Conservation (phyloP, 2,113 vertebrate genomes). For the Leptodactylus fuscus region DNA sequence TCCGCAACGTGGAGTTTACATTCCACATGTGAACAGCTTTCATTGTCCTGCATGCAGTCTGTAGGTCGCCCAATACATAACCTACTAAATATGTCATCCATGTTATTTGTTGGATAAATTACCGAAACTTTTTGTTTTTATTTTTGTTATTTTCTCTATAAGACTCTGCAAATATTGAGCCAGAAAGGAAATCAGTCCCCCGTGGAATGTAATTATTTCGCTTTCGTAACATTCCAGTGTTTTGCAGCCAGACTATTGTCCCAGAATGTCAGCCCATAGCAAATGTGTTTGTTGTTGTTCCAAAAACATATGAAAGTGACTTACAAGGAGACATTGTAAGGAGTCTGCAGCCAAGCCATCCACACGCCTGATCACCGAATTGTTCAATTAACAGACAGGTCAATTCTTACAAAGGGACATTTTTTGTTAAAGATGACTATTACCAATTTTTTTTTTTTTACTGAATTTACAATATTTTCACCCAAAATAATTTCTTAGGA, state of each 20-base stretch:
- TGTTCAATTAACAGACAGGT: not conserved
- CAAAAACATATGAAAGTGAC: slow-evolving; percentile 24
- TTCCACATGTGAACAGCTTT: not conserved
- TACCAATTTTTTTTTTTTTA: too few relatives aligned
- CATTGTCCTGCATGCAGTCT: not conserved
- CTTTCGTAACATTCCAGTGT: slow-evolving; percentile 19
- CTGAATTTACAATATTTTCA: too few relatives aligned
- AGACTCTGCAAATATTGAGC: not conserved
- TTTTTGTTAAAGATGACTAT: too few relatives aligned
- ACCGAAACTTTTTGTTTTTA: not conserved
- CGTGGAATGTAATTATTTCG: slow-evolving; percentile 3
- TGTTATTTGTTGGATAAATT: not conserved
- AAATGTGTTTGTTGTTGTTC: not conserved
- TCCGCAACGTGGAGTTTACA: too few relatives aligned
- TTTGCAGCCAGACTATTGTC: slow-evolving; percentile 16
- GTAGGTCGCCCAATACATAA: not conserved
- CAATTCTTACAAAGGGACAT: not conserved
- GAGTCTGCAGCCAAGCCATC: not conserved
- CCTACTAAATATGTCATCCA: not conserved
- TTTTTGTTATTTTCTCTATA: not conserved
- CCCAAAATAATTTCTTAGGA: too few relatives aligned
- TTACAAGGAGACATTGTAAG: not conserved
- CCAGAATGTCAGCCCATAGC: not conserved
- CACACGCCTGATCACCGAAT: not conserved
- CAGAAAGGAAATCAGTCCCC: not conserved